Evolutionary conservation across 2,113 vertebrate genomes (phyloP).

Genomic region (mouse (Mus musculus)): DNA sequence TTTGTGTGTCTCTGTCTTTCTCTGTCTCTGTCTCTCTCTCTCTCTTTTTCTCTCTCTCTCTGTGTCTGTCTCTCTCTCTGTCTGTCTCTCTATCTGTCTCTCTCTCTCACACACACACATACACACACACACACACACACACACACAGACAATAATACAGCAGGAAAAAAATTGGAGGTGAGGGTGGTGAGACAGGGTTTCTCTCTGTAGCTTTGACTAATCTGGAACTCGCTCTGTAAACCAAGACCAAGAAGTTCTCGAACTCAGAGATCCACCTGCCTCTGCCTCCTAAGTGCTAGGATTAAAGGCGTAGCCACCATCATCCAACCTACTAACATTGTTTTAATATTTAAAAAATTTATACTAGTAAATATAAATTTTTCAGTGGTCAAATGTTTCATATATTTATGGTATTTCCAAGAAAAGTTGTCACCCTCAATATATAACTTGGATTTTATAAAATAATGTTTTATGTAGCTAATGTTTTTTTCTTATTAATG

Average conservation of each 20-base stretch:
- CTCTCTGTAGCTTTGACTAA: neutral
- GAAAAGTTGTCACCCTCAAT: neutral
- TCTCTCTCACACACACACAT: neutral
- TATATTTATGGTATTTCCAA: neutral
- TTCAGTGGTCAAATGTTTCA: neutral
- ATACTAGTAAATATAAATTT: neutral
- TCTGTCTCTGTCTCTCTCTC: neutral
- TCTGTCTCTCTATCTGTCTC: neutral
- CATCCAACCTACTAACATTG: too few species aligned
- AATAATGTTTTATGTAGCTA: neutral
- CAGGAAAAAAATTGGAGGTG: too few species aligned
- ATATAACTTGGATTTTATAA: neutral
- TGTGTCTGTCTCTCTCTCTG: neutral
- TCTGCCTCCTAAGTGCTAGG: too few species aligned
- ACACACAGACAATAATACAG: neutral
- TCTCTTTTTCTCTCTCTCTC: neutral
- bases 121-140: neutral
- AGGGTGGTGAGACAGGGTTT: neutral
- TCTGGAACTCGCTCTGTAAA: too few species aligned
- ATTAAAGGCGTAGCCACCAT: too few species aligned
- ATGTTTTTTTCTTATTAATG: conserved; percentile 29
- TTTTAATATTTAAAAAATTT: neutral
- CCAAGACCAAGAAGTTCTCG: too few species aligned
- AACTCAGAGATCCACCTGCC: too few species aligned
- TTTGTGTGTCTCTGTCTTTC: neutral